Percentiles rank a stretch among this genome's conserved stretches.
These are phyloP conservation scores for Aphodius granarius DNA, from an alignment of 2,888 invertebrate species.

Conservation along the genomic window DNA sequence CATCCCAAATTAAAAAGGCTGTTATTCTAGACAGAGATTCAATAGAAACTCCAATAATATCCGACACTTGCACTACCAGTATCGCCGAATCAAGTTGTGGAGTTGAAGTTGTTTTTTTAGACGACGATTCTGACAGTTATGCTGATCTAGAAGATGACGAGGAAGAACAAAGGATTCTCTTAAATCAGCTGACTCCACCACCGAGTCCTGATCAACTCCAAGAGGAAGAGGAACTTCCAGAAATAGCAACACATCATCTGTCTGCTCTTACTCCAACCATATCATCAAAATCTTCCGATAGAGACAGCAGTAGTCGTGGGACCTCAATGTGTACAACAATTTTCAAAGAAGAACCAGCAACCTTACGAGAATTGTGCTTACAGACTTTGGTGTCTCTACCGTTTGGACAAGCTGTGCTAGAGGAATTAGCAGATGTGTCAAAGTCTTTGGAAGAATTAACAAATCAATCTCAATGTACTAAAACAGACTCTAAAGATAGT, in stretches of 20 bases:
- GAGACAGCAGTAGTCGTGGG: conserved; percentile 56
- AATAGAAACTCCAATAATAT: conserved; percentile 36
- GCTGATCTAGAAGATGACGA: conserved; percentile 51
- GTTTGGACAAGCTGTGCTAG: conserved; percentile 68
- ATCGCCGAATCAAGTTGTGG: conserved; percentile 45
- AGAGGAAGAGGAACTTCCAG: conserved; percentile 31
- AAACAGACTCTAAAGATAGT: conserved; percentile 1
- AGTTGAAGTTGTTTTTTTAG: conserved; percentile 70
- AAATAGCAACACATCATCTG: background rate
- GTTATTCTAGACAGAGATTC: conserved; percentile 65
- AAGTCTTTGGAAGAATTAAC: conserved; percentile 30
- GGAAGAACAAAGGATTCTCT: conserved; percentile 27
- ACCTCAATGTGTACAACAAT: conserved; percentile 68
- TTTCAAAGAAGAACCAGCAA: conserved; percentile 52
- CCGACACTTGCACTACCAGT: conserved; percentile 60
- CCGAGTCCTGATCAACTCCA: conserved; percentile 46
- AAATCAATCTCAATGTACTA: too few relatives aligned
- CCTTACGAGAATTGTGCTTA: conserved; percentile 67
- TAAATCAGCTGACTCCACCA: conserved; percentile 46
- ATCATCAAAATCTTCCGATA: conserved; percentile 40
- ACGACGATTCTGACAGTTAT: conserved; percentile 56
- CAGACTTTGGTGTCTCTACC: conserved; percentile 67
- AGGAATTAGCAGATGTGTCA: conserved; percentile 68
- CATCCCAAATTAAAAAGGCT: conserved; percentile 28
- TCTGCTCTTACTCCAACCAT: background rate